These are phyloP conservation scores for Pogonomyrmex barbatus DNA, from an alignment of 1,140 invertebrate species.

Conservation along the genomic window DNA sequence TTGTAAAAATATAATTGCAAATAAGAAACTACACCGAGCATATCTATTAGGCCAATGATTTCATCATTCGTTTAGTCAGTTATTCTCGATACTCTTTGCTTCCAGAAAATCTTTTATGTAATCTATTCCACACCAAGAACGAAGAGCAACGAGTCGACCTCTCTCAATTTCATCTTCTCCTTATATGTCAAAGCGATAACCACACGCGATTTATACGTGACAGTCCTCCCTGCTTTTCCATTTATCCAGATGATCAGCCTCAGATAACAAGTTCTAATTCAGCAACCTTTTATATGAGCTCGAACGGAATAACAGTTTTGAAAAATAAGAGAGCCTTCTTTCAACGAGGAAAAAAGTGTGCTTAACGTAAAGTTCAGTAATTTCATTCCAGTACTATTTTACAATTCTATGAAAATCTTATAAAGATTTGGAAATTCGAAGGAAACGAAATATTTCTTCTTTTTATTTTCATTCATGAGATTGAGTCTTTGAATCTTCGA, in stretches of 20 bases:
- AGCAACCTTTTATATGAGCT: neutral
- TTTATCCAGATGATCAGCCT: neutral
- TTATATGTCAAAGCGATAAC: conserved; percentile 12
- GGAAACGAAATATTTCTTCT: neutral
- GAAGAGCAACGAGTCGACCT: conserved; percentile 20
- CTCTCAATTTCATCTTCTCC: conserved; percentile 31
- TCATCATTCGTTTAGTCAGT: conserved; percentile 24
- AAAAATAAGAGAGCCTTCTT: neutral
- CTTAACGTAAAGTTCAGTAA: neutral
- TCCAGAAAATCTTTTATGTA: neutral
- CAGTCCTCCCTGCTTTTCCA: neutral
- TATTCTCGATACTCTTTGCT: conserved; percentile 6
- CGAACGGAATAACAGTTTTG: neutral
- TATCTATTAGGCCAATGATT: neutral
- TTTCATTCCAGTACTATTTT: neutral
- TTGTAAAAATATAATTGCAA: neutral
- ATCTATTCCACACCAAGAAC: conserved; percentile 26
- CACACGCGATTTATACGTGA: neutral
- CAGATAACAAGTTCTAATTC: conserved; percentile 4
- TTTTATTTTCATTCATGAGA: neutral
- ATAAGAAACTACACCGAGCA: neutral
- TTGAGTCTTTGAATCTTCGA: neutral
- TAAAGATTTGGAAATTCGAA: neutral
- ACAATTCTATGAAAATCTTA: neutral
- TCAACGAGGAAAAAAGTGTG: neutral